phyloP scores from a whole-genome alignment of 2,888 invertebrate genomes.

The Griposia aprilina region DNA sequence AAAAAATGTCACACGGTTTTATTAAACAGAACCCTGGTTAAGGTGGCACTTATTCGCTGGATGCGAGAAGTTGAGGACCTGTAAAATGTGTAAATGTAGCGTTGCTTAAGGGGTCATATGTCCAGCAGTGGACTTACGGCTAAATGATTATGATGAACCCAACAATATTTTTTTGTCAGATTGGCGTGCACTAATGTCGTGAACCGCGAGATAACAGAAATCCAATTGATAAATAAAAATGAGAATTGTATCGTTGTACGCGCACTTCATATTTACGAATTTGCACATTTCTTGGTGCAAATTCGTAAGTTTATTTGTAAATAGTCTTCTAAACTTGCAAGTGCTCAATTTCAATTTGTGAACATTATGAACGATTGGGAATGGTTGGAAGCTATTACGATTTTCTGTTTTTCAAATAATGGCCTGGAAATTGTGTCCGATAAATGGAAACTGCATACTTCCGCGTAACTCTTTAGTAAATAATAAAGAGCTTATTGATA shows the following conservation, averaged over 20 bases:
- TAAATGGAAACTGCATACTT: background rate
- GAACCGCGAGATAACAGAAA: background rate
- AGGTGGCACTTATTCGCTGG: no score
- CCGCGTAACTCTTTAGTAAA: background rate
- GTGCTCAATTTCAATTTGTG: constrained; percentile 38
- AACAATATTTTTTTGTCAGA: background rate
- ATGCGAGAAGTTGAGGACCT: background rate
- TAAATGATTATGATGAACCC: background rate
- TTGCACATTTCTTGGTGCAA: constrained; percentile 30
- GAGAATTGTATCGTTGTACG: background rate
- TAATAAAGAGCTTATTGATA: background rate
- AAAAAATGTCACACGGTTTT: no score
- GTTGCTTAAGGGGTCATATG: background rate
- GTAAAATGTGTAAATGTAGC: background rate
- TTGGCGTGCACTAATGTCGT: background rate
- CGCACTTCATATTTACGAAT: constrained; percentile 28
- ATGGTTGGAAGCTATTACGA: background rate
- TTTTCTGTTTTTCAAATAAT: constrained; percentile 16
- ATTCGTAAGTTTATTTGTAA: constrained; percentile 46
- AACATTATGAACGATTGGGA: constrained; percentile 6
- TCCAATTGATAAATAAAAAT: background rate
- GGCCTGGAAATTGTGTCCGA: background rate
- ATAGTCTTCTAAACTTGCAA: constrained; percentile 26
- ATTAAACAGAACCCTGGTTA: no score
- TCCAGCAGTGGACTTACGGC: background rate